Base-by-base conservation (phyloP, 2,113 vertebrate genomes). In the Tachysurus vachellii region DNA sequence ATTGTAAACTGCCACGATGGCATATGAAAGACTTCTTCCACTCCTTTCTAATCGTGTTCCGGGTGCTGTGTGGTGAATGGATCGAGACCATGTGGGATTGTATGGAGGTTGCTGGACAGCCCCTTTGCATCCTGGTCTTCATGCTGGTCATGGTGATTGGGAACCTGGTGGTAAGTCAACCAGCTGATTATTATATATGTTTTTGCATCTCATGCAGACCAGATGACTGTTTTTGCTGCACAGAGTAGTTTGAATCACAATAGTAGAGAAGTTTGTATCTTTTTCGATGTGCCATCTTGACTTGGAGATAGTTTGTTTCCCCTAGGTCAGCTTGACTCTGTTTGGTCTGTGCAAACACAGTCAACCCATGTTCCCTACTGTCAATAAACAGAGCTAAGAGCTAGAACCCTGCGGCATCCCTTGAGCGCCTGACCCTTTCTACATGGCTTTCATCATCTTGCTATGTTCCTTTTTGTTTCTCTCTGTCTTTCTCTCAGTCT, bases 81-180 rank as follows among this genome's bases (percentile, higher is more conserved):
- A 99, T 99, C 0, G 97, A 99, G 91, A 99, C 98, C 92, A 98
- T 99, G 98, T 99, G 98, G 98, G 95, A 95, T 80, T 99, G 98
- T 91, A 98, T 99, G 98, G 93, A 97, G 47, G 97, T 98, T 0
- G 95, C 96, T 0, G 94, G 95, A 0, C 93, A 95, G 71, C 92
- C 96, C 0, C 87, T 97, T 28, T 99, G 98, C 90, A 93, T 99
- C 76, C 88, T 97, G 56, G 96, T 99, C 88, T 99, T 99, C 94
- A 93, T 99, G 95, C 93, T 97, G 28, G 97, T 99, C 93, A 97
- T 99, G 97, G 97, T 99, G 84, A 96, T 99, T 47, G 98, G 98
- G 73, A 99, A 99, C 91, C 92, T 99, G 75, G 98, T 99, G 97
- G 98, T 99, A 92, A 99, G 98, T 96, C 71, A 83, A 28, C 8